Evolutionary conservation across 2,797 vertebrate genomes (phyloP).

Genomic region (Choloepus didactylus): DNA sequence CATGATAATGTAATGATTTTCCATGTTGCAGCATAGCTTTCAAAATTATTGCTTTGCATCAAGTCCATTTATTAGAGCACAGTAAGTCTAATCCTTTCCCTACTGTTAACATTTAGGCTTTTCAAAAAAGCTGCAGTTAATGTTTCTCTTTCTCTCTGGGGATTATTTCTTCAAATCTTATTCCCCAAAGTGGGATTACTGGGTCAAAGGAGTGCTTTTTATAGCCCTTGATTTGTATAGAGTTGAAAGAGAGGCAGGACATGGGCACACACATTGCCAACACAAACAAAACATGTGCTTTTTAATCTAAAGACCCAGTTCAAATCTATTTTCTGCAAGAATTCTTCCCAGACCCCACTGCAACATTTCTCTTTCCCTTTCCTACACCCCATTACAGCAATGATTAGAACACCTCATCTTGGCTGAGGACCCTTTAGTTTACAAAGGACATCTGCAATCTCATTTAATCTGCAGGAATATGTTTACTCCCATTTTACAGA

Average conservation of each 20-base stretch:
- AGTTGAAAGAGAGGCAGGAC: neutral
- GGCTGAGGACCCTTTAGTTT: neutral
- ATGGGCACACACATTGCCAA: neutral
- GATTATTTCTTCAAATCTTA: neutral
- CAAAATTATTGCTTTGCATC: neutral
- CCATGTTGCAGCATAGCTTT: neutral
- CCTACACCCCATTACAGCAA: neutral
- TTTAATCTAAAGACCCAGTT: neutral
- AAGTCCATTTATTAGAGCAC: neutral
- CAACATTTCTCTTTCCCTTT: neutral
- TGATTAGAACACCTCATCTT: neutral
- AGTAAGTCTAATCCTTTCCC: neutral
- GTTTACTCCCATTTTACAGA: neutral
- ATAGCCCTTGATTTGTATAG: neutral
- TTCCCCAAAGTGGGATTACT: neutral
- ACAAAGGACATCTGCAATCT: neutral
- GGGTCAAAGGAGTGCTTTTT: neutral
- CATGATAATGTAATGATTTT: neutral
- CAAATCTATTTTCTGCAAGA: neutral
- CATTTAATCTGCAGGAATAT: neutral
- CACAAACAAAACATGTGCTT: neutral
- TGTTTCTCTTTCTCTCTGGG: neutral
- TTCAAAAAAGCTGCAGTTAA: neutral
- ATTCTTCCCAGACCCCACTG: neutral
- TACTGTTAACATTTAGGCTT: neutral